phyloP scores from a whole-genome alignment of 2,113 vertebrate genomes.

The Peucedramus taeniatus region DNA sequence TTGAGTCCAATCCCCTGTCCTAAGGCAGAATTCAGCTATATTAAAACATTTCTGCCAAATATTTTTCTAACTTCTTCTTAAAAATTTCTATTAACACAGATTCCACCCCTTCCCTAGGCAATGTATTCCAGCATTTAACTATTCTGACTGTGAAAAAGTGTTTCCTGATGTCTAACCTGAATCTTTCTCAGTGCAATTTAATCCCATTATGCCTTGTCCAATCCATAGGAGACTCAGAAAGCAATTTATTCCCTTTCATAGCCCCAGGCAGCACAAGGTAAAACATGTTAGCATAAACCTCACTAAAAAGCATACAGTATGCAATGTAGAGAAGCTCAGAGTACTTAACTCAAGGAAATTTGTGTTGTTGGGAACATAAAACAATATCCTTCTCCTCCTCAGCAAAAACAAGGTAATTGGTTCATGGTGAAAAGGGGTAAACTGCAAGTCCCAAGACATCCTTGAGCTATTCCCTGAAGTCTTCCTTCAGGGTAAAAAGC shows the following conservation, averaged over 20 bases:
- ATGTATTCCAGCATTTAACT: conserved; percentile 33
- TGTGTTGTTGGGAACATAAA: not conserved
- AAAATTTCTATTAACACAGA: conserved; percentile 38
- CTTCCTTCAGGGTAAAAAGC: not conserved
- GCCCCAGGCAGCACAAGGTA: conserved; percentile 39
- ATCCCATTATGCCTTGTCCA: conserved; percentile 5
- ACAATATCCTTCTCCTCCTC: not conserved
- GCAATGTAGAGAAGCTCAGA: not conserved
- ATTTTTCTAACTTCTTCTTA: conserved; percentile 13
- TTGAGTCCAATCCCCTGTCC: conserved; percentile 25
- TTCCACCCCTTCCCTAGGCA: conserved; percentile 58
- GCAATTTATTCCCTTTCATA: conserved; percentile 26
- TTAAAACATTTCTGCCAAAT: conserved; percentile 53
- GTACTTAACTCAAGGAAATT: not conserved
- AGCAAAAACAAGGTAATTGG: not conserved
- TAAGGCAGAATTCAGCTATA: conserved; percentile 36
- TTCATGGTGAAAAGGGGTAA: not conserved
- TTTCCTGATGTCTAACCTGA: conserved; percentile 48
- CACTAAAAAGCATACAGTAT: not conserved
- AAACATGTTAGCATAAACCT: conserved; percentile 17
- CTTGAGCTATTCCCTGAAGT: not conserved
- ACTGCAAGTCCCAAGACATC: not conserved
- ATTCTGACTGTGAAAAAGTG: conserved; percentile 16
- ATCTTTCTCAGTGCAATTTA: conserved; percentile 17
- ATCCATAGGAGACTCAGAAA: conserved; percentile 17